Conservation (phyloP, 2,888 invertebrate genomes). For the Macrosiphum euphorbiae region DNA sequence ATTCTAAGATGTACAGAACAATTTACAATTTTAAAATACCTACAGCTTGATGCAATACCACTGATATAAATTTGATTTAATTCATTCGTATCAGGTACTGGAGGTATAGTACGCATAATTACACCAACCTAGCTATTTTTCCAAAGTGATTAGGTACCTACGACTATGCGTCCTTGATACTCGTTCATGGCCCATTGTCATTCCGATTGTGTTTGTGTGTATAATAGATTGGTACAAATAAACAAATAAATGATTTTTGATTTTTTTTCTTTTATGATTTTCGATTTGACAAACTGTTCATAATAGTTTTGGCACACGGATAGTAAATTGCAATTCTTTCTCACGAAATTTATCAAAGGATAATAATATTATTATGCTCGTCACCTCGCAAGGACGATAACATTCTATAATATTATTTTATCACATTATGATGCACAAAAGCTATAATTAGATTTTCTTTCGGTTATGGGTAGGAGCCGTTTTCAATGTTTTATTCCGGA, state of each 20-base stretch:
- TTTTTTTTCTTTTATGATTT: not conserved
- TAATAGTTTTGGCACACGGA: not conserved
- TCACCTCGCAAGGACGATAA: slow-evolving; percentile 7
- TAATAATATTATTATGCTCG: not conserved
- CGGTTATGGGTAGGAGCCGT: not conserved
- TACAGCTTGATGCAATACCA: not conserved
- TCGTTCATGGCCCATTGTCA: not conserved
- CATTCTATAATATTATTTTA: not conserved
- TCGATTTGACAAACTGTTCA: not conserved
- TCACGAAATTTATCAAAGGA: not conserved
- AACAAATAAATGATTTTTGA: not conserved
- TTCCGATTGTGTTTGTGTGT: not conserved
- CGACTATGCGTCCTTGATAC: not conserved
- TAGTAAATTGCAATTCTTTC: not conserved
- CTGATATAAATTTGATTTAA: not conserved
- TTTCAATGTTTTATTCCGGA: not conserved
- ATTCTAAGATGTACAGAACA: too few species aligned
- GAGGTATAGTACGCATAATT: not conserved
- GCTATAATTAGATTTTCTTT: not conserved
- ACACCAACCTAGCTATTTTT: not conserved
- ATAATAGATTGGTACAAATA: not conserved
- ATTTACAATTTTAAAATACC: too few species aligned
- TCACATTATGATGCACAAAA: not conserved
- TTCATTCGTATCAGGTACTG: not conserved
- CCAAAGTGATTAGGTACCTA: not conserved